Base-by-base conservation (phyloP, 2,888 invertebrate species). In the Liodrosophila aerea region DNA sequence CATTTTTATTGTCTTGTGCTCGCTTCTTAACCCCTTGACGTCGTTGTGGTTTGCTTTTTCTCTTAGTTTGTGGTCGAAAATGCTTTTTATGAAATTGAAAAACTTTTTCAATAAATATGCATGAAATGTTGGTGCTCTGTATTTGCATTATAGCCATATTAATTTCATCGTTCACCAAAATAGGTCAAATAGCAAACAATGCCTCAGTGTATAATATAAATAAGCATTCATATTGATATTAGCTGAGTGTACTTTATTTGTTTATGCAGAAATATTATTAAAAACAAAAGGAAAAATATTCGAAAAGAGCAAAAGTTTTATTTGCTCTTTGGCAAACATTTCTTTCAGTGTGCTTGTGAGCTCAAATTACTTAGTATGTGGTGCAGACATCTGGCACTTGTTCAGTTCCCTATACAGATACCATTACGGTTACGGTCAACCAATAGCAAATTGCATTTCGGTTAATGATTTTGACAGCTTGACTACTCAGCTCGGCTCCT, bases 41-140 rank as follows among this genome's bases (percentile, higher is more conserved):
- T 53, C 58, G 67, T 15, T 47, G 47, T 47, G 50, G 49, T 49
- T 54, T 22, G 64, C 58, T 66, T 49, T 54, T 22, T 70, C 58
- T 66, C 47, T 59, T 62, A 64, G 59, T 66, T 83, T 27, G 16
- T 5, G 46, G 43, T 43, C 22, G 3, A 22, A 22, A 65, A 67
- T 70, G 82, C 85, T 83, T 68, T 82, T 68, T 78, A 56, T 68
- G 61, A 85, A 86, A 87, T 87, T 87, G 85, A 83, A 88, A 88
- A 88, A 88, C 60, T 88, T 88, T 88, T 88, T 84, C 87, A 88
- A 88, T 88, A 83, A 85, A 64, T 71, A 40, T 51, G 82, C 68
- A 71, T 64, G 71, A 69, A 63, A 73, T 76, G 50, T 45, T 54
- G 56, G 45, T 46, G 29, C 57, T 57, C 43, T 57, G 29, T 59